phyloP scores from a whole-genome alignment of 92 coral and sea anemone genomes.

The Palythoa grandis region DNA sequence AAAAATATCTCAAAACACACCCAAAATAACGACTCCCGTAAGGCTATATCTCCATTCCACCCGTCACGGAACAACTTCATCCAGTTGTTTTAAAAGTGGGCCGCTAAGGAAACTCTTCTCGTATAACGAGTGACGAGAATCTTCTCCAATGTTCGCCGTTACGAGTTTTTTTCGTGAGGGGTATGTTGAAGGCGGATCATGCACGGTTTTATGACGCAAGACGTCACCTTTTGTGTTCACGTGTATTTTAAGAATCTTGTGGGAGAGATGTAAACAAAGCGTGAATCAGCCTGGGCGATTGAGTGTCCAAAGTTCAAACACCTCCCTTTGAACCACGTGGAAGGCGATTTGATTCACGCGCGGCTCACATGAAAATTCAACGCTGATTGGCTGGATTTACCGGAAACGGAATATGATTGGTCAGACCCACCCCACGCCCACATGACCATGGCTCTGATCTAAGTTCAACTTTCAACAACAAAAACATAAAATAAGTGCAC shows the following conservation, averaged over 20 bases:
- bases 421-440: conserved; percentile 94
- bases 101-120: background rate
- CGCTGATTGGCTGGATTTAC: conserved; percentile 81
- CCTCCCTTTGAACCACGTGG: conserved; percentile 77
- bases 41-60: background rate
- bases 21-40: background rate
- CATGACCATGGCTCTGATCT: conserved; percentile 86
- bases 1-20: background rate
- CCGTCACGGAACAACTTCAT: background rate
- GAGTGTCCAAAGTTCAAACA: conserved; percentile 81
- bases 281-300: conserved; percentile 17
- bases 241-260: conserved; percentile 40
- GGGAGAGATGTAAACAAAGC: conserved; percentile 70
- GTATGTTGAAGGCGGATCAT: conserved; percentile 28
- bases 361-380: conserved; percentile 85
- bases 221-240: conserved; percentile 39
- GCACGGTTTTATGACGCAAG: conserved; percentile 40
- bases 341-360: conserved; percentile 85
- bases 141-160: conserved; percentile 6
- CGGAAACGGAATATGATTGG: conserved; percentile 80
- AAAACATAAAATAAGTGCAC: conserved; percentile 46
- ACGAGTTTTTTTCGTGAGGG: background rate
- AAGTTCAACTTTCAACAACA: conserved; percentile 76
- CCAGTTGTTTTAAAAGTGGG: background rate
- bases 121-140: background rate